Evolutionary conservation across 2,797 vertebrate genomes (phyloP).

Genomic region (Pelodytes ibericus): DNA sequence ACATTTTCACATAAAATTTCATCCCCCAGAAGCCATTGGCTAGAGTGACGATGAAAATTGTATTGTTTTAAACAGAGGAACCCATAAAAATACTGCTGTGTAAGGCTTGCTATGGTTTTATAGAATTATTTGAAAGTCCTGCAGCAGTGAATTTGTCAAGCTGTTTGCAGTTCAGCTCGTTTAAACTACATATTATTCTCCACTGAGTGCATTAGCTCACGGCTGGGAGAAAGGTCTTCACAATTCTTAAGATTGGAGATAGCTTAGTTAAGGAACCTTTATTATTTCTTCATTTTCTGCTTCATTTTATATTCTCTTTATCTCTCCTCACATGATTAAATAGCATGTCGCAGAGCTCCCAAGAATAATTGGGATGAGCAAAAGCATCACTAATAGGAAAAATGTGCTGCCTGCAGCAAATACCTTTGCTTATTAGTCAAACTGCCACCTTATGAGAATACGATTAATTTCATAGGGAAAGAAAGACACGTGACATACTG

Average conservation of each 20-base stretch:
- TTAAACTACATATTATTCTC: constrained; percentile 56
- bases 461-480: constrained; percentile 64
- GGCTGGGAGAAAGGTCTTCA: constrained; percentile 47
- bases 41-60: constrained; percentile 15
- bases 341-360: constrained; percentile 59
- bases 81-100: constrained; percentile 42
- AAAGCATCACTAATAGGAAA: constrained; percentile 67
- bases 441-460: constrained; percentile 60
- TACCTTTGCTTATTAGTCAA: constrained; percentile 65
- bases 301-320: constrained; percentile 66
- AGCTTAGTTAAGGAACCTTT: constrained; percentile 50
- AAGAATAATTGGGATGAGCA: constrained; percentile 67
- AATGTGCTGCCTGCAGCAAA: constrained; percentile 65
- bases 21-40: constrained; percentile 16
- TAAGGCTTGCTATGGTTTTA: constrained; percentile 49
- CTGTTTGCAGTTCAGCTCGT: constrained; percentile 43
- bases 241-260: constrained; percentile 58
- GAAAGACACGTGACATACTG: constrained; percentile 58
- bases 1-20: constrained; percentile 45
- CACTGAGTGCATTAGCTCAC: constrained; percentile 39
- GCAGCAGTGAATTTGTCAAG: constrained; percentile 56
- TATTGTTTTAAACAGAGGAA: constrained; percentile 43
- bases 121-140: constrained; percentile 45
- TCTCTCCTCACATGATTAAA: constrained; percentile 64
- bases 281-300: constrained; percentile 55